Conservation (phyloP, 92 coral and sea anemone genomes). For the Micromussa lordhowensis region DNA sequence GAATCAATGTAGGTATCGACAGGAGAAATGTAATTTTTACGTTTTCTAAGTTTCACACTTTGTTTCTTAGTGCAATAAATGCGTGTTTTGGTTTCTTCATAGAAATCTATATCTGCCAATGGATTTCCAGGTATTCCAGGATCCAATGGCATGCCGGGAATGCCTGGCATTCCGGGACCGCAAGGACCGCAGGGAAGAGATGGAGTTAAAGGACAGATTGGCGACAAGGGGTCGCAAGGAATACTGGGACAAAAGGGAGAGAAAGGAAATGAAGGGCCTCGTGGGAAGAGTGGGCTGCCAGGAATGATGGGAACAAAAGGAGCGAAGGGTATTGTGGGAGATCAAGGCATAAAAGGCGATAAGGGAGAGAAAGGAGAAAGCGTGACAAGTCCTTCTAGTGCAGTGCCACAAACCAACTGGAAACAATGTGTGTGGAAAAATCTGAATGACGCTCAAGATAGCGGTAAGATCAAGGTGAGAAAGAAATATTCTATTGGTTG, state of each 20-base stretch:
- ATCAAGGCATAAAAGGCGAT: slow-evolving; percentile 31
- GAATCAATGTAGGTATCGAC: no score
- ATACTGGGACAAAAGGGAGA: background rate
- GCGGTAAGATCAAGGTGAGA: slow-evolving; percentile 6
- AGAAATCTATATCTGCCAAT: background rate
- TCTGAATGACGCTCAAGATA: background rate
- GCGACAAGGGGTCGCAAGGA: no score
- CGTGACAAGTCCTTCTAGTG: slow-evolving; percentile 81
- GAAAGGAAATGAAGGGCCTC: background rate
- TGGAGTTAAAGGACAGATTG: no score
- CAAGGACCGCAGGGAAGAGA: slow-evolving; percentile 6
- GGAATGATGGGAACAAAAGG: slow-evolving; percentile 1
- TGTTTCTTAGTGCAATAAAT: background rate
- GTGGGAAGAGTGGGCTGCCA: background rate
- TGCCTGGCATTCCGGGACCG: slow-evolving; percentile 13
- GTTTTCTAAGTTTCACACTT: no score
- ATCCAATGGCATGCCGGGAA: background rate
- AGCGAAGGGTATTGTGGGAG: background rate
- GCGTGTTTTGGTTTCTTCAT: background rate
- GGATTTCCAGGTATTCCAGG: background rate
- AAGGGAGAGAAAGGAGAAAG: slow-evolving; percentile 80
- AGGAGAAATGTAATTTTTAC: no score
- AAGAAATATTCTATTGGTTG: background rate
- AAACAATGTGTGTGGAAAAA: background rate
- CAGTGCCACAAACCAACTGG: slow-evolving; percentile 51